Evolutionary conservation across 2,888 invertebrate species (phyloP).

Genomic region (Crematogaster levior): DNA sequence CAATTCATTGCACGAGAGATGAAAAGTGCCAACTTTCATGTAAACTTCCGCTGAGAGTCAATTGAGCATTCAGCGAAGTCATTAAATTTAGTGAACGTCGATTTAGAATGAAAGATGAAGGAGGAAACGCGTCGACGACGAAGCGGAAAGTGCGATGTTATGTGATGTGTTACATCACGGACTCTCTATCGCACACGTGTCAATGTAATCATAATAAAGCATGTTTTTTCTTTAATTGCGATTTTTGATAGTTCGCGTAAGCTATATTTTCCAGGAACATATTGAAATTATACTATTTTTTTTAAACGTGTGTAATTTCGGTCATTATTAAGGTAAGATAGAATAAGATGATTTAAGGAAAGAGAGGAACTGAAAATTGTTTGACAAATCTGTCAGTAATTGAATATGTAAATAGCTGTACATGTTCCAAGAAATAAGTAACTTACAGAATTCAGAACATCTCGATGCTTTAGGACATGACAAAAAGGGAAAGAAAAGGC

Average conservation of each 20-base stretch:
- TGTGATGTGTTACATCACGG: conserved; percentile 3
- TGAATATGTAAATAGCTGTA: too few species aligned
- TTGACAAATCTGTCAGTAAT: too few species aligned
- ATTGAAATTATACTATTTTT: too few species aligned
- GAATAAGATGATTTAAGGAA: too few species aligned
- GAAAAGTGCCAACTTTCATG: conserved; percentile 5
- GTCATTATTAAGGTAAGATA: background rate
- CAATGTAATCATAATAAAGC: background rate
- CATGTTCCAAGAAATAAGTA: too few species aligned
- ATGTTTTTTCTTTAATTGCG: background rate
- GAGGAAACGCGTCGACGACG: background rate
- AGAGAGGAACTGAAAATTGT: too few species aligned
- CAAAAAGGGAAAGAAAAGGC: too few species aligned
- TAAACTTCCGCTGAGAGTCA: conserved; percentile 26
- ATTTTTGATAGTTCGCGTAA: background rate
- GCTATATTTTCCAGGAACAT: too few species aligned
- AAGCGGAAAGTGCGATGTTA: background rate
- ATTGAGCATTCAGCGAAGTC: conserved; percentile 34
- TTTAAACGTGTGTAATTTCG: too few species aligned
- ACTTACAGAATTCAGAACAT: too few species aligned
- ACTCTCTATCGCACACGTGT: background rate
- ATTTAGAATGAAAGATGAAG: conserved; percentile 4
- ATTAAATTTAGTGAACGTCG: background rate
- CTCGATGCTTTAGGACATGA: too few species aligned
- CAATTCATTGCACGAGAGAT: background rate